These are phyloP conservation scores for Chesias legatella DNA, from an alignment of 2,888 invertebrate species.

Conservation along the genomic window DNA sequence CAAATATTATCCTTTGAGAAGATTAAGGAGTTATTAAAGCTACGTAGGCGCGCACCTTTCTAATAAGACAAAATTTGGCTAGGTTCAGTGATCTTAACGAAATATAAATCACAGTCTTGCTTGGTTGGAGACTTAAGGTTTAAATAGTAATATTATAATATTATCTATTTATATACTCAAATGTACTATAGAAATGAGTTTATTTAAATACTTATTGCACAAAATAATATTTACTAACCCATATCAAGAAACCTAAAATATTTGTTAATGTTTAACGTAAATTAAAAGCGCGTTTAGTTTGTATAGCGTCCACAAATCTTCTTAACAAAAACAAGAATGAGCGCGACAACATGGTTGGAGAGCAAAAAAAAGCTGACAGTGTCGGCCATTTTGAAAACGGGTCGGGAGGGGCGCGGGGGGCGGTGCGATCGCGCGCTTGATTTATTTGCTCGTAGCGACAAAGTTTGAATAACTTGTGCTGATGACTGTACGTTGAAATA, in stretches of 20 bases:
- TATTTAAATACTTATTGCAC: no score
- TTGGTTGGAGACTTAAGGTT: no score
- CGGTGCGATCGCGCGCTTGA: conserved; percentile 52
- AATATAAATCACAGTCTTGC: conserved; percentile 1
- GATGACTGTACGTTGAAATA: conserved; percentile 42
- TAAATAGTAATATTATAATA: no score
- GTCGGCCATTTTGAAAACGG: conserved; percentile 70
- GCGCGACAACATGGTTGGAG: conserved; percentile 53
- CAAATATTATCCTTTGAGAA: conserved; percentile 73
- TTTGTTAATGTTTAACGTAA: conserved; percentile 26
- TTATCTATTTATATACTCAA: no score
- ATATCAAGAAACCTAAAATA: conserved; percentile 21
- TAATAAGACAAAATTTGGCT: conserved; percentile 21
- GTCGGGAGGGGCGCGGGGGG: conserved; percentile 60
- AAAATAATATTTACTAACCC: conserved; percentile 6
- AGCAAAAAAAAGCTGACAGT: conserved; percentile 49
- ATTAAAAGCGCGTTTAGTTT: conserved; percentile 30
- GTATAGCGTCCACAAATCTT: conserved; percentile 33
- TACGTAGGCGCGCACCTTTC: conserved; percentile 38
- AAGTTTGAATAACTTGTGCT: conserved; percentile 45
- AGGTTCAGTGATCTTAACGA: conserved; percentile 3
- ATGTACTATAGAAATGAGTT: no score
- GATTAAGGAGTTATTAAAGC: conserved; percentile 74
- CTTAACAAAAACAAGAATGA: conserved; percentile 36
- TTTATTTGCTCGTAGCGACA: conserved; percentile 57